phyloP scores from a whole-genome alignment of 2,113 vertebrate species.

The Gymnorhina tibicen region DNA sequence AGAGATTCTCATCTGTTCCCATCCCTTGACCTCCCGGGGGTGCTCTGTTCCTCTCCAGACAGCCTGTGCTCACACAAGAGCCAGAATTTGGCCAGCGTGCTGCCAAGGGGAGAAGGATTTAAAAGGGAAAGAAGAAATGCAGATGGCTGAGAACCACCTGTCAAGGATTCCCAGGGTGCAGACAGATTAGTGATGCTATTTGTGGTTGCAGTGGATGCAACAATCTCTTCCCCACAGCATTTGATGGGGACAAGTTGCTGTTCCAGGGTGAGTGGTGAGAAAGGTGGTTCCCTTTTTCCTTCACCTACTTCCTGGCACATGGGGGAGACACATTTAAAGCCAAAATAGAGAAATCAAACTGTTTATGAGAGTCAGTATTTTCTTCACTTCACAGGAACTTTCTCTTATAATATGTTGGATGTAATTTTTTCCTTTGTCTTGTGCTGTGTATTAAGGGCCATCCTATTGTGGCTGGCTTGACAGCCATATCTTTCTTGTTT shows the following conservation, averaged over 20 bases:
- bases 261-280: not conserved
- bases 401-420: not conserved
- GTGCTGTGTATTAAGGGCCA: not conserved
- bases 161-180: not conserved
- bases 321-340: not conserved
- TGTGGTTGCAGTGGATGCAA: not conserved
- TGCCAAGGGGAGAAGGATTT: not conserved
- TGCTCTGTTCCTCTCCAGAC: not conserved
- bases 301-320: not conserved
- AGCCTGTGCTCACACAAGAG: not conserved
- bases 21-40: fast-evolving
- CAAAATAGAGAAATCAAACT: not conserved
- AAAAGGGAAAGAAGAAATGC: not conserved
- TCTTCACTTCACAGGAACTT: not conserved
- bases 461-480: not conserved
- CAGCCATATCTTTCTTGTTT: slow-evolving; percentile 1
- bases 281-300: not conserved
- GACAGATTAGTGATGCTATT: not conserved
- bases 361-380: not conserved
- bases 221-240: not conserved
- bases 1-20: not conserved
- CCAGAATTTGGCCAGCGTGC: not conserved
- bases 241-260: not conserved
- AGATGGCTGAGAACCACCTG: not conserved
- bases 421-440: not conserved